Base-by-base conservation (phyloP, 2,113 vertebrate genomes). In the Malurus cyaneus region DNA sequence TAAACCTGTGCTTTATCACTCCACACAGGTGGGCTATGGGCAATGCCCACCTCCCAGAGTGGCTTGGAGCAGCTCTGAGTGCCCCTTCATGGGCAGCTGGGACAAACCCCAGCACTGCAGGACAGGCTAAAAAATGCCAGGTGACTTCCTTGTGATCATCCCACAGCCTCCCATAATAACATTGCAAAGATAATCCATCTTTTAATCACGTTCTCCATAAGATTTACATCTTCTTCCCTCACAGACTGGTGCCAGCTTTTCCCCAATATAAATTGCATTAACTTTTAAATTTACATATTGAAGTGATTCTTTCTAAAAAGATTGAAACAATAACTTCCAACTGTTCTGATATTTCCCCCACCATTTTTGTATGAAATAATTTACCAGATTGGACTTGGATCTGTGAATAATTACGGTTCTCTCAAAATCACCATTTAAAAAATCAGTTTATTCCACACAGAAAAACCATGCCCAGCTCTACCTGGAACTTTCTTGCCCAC, bases 1-100 rank as follows among this genome's bases (percentile, higher is more conserved):
- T 56, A 60, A 87, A 16, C 13, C 10, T 0, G 0, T 14, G 4
- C 18, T 65, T 69, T 8, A 2, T 8, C 56, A 15, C 28, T 34
- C 31, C 1, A 3, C 32, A 2, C 1, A 5, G 18, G 9, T 2
- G 3, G 4, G 1, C 7, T 21, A 31, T 41, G 42, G 34, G 66
- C 29, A 61, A 41, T 5, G 39, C 17, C 14, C 13, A 2, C 2
- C 20, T 39, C 31, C 26, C 53, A 12, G 53, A 2, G 5, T 13
- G 71, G 25, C 66, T 39, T 36, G 9, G 32, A 62, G 80, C 39
- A 71, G 28, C 44, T 56, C 34, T 18, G 49, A 24, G 44, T 52
- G 52, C 5, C 29, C 47, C 23, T 4, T 0, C 0, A 15, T 2
- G 9, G 12, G 19, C 60, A 54, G 36, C 14, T 1, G 1, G 79